Percentiles rank a stretch among this genome's conserved stretches.
These are phyloP conservation scores for Heliothis peltigera DNA, from an alignment of 2,888 invertebrate species.

Conservation along the genomic window DNA sequence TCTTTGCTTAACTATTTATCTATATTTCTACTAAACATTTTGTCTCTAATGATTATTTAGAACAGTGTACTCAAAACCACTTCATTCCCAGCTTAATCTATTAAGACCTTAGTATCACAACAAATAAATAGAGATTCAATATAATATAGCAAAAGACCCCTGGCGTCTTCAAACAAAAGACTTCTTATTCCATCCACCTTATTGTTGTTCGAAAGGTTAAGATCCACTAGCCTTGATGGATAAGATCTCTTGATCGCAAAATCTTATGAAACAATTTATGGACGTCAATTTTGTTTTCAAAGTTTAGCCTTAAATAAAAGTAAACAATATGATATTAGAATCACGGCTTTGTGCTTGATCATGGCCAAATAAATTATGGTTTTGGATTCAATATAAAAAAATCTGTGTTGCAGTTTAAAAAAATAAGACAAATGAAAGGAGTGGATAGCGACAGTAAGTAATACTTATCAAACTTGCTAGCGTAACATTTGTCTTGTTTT, in stretches of 20 bases:
- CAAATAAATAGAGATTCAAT: no score
- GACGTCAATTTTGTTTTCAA: constrained; percentile 29
- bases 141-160: background rate
- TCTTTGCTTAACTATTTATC: background rate
- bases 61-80: no score
- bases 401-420: constrained; percentile 30
- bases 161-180: constrained; percentile 1
- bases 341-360: constrained; percentile 2
- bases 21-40: no score
- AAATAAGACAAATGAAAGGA: constrained; percentile 30
- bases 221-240: background rate
- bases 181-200: background rate
- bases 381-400: constrained; percentile 42
- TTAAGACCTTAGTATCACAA: background rate
- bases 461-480: constrained; percentile 1
- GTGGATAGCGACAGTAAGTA: constrained; percentile 1
- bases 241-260: constrained; percentile 8
- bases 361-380: constrained; percentile 31
- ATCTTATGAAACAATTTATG: constrained; percentile 14
- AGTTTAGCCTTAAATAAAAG: constrained; percentile 18
- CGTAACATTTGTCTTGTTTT: background rate
- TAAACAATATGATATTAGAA: no score
- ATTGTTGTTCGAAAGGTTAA: background rate
- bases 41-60: no score
- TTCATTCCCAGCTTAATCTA: background rate